Evolutionary conservation across 2,888 invertebrate species (phyloP), one percentile per base, ranked within the genome.

Genomic region (Ichneumoninae sp.): DNA sequence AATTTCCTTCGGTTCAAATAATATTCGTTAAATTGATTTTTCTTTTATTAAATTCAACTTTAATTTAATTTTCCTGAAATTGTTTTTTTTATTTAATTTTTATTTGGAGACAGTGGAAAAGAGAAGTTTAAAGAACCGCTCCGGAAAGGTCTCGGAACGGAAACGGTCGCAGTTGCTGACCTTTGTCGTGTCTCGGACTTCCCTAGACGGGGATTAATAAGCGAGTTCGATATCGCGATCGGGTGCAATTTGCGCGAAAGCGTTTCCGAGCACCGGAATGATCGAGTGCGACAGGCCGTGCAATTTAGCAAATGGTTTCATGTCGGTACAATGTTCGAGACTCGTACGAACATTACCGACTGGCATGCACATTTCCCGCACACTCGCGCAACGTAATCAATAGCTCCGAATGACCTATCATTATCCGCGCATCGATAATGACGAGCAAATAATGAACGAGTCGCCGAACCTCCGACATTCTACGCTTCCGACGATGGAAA

Each of bases 391-490:
- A 13, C 22, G 26, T 22, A 57, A 22, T 57, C 52, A 19, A 19
- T 19, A 19, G 52, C 10, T 13, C 10, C 7, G 22, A 57, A 57
- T 57, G 10, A 26, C 13, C 57, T 22, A 26, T 26, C 2, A 57
- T 57, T 26, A 57, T 22, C 3, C 22, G 57, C 57, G 57, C 57
- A 57, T 57, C 26, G 22, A 57, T 57, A 57, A 57, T 57, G 26
- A 13, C 10, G 30, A 8, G 16, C 3, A 33, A 33, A n/a, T 63
- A 36, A 63, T 63, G 16, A 63, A 13, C 26, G 33, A 16, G 63
- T 30, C 63, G 36, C 8, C n/a, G 36, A 63, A 19, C 33, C 63
- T 33, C 6, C 54, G 54, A 54, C 22, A 19, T 5, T 52, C 63
- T 6, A 16, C 30, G n/a, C 36, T 63, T 30, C n/a, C n/a, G 36